Percentiles rank a stretch among this genome's conserved stretches.
Evolutionary conservation across 2,888 invertebrate genomes (phyloP).

Genomic region (Eulithis prunata): DNA sequence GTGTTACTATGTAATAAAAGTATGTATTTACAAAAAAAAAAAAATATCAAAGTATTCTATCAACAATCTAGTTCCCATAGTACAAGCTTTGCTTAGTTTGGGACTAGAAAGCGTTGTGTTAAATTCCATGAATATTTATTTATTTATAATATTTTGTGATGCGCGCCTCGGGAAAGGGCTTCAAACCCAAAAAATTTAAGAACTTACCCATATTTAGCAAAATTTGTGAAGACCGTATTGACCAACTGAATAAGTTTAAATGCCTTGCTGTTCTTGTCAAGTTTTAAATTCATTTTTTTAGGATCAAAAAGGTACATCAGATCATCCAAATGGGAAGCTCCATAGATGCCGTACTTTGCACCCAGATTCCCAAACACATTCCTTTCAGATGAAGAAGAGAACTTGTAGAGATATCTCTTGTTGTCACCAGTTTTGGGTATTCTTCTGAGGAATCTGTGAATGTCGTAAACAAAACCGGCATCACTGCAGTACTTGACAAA

Average conservation of each 20-base stretch:
- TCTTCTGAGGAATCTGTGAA: constrained; percentile 43
- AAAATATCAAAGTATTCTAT: too few species aligned
- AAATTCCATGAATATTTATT: too few species aligned
- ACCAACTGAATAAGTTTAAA: constrained; percentile 54
- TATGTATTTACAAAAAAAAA: too few species aligned
- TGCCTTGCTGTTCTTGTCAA: constrained; percentile 49
- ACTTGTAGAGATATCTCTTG: constrained; percentile 51
- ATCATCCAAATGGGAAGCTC: constrained; percentile 59
- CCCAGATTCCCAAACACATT: constrained; percentile 49
- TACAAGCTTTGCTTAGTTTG: too few species aligned
- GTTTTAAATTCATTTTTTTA: constrained; percentile 42
- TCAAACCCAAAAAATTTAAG: background rate
- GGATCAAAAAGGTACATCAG: constrained; percentile 52
- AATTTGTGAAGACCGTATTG: constrained; percentile 58
- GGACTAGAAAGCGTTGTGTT: too few species aligned
- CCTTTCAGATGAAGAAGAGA: constrained; percentile 51
- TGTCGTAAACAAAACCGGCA: constrained; percentile 43
- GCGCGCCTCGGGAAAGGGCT: too few species aligned
- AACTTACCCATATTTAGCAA: constrained; percentile 66
- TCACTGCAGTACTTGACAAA: constrained; percentile 42
- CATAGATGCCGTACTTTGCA: constrained; percentile 45
- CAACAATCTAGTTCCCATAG: too few species aligned
- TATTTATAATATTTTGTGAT: too few species aligned
- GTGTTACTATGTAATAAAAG: too few species aligned
- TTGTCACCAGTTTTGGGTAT: constrained; percentile 34